Base-by-base conservation (phyloP, 1,140 invertebrate genomes). In the Chionoecetes opilio region DNA sequence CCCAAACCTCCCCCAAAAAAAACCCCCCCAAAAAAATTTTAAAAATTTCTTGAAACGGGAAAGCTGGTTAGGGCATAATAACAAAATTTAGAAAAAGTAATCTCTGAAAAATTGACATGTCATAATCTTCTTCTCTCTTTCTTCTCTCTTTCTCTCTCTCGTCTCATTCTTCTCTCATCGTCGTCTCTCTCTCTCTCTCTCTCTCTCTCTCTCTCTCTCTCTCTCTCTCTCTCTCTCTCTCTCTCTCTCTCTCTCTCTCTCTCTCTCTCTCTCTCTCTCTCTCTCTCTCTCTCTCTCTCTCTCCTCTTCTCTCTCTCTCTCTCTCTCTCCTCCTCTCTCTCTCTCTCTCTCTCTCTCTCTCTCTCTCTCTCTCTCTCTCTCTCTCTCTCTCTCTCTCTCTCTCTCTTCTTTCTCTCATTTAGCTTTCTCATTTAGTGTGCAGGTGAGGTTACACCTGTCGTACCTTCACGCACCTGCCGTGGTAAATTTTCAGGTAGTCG, bases 381-480 rank as follows among this genome's bases (percentile, higher is more conserved):
- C 37, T 87, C 37, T 87, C 85, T 87, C 37, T 87, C 85, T 87
- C 37, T 87, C 37, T 87, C 37, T 38, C 37, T 87, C 37, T 38
- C 37, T 87, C 37, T 87, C 37, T 87, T n/a, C 37, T 87, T 26
- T 87, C 85, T 87, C 37, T 87, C 32, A 35, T 34, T 34, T 87
- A 21, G 11, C 85, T 34, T 26, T 85, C 37, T 87, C 32, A 37
- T 87, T 87, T n/a, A 17, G 32, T 35, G 32, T 31, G 32, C 85
- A 37, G 32, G 32, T 75, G 63, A 75, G 63, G 0, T n/a, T 75
- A 75, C 63, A 75, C 63, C 63, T 75, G 63, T 75, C 63, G 63
- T n/a, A 34, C n/a, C 32, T 9, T 37, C 85, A 34, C 85, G 34
- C 85, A 87, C 85, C 32, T 38, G 37, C 85, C 32, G 34, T 2